Conservation (phyloP, 2,797 vertebrate genomes). For the Leptoclinus maculatus region DNA sequence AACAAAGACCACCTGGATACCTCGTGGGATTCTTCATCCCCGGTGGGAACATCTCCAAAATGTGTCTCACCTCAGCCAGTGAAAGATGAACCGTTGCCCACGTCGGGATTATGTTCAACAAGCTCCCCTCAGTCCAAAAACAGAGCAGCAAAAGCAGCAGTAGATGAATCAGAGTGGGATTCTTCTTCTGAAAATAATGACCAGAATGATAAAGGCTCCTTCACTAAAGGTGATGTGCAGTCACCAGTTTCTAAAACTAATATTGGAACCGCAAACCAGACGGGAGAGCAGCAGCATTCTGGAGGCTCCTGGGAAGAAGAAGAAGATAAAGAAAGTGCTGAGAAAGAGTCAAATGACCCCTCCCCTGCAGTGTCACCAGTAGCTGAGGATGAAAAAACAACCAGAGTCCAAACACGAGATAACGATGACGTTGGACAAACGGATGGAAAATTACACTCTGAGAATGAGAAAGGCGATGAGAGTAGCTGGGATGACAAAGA, state of each 20-base stretch:
- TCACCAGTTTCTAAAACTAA: constrained; percentile 19
- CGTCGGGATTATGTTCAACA: constrained; percentile 10
- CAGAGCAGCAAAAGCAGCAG: constrained; percentile 5
- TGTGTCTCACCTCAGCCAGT: constrained; percentile 23
- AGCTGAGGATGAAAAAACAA: constrained; percentile 25
- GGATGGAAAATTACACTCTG: constrained; percentile 10
- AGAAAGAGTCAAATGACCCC: constrained; percentile 34
- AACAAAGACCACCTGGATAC: constrained; percentile 30
- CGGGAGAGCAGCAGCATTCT: constrained; percentile 22
- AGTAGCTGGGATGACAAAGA: constrained; percentile 69
- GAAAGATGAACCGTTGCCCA: constrained; percentile 12
- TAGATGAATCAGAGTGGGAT: constrained; percentile 67
- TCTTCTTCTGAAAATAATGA: constrained; percentile 60
- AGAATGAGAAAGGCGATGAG: constrained; percentile 42
- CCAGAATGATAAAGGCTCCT: constrained; percentile 12
- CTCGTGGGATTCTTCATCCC: constrained; percentile 53
- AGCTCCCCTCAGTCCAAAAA: constrained; percentile 22
- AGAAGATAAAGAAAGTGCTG: constrained; percentile 27
- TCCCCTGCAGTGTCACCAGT: constrained; percentile 49
- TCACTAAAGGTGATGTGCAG: constrained; percentile 4
- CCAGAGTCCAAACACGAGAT: constrained; percentile 3
- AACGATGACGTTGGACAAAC: neutral
- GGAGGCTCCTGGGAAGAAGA: constrained; percentile 36
- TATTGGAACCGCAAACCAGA: neutral
- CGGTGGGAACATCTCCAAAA: constrained; percentile 36